A percentile compares a stretch with the other conserved stretches of the same genome.
Evolutionary conservation across 2,113 vertebrate genomes (phyloP).

Genomic region (Ptyas mucosa): DNA sequence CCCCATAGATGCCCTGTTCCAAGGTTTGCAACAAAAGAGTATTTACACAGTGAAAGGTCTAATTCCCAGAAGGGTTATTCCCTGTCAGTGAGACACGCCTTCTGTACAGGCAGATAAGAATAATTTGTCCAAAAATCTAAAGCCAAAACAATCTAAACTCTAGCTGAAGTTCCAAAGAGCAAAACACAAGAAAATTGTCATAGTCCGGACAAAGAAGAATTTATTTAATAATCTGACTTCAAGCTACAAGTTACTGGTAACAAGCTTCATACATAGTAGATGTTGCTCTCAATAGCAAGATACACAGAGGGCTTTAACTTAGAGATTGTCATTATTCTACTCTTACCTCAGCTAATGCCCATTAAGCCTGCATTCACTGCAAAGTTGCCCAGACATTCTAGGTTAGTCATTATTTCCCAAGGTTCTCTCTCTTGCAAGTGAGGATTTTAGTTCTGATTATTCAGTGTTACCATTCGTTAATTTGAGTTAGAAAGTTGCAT

Average conservation of each 20-base stretch:
- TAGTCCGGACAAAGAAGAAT: neutral
- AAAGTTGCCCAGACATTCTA: neutral
- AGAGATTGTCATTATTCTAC: neutral
- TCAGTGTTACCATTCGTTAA: neutral
- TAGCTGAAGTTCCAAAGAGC: neutral
- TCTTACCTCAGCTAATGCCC: neutral
- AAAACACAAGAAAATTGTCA: neutral
- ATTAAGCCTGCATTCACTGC: neutral
- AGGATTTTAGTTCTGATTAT: neutral
- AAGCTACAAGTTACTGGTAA: neutral
- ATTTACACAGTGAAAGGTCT: neutral
- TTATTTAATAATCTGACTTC: neutral
- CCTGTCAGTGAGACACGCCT: neutral
- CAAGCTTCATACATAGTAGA: neutral
- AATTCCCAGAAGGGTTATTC: neutral
- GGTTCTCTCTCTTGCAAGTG: neutral
- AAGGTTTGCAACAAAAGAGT: neutral
- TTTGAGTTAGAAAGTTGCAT: neutral
- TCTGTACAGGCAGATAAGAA: neutral
- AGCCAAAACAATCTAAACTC: neutral
- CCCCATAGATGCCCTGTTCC: neutral
- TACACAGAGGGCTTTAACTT: neutral
- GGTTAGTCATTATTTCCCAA: neutral
- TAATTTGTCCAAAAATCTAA: neutral
- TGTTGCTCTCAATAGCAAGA: neutral